Conservation (phyloP, 2,797 vertebrate genomes). For the Tangara arthus region DNA sequence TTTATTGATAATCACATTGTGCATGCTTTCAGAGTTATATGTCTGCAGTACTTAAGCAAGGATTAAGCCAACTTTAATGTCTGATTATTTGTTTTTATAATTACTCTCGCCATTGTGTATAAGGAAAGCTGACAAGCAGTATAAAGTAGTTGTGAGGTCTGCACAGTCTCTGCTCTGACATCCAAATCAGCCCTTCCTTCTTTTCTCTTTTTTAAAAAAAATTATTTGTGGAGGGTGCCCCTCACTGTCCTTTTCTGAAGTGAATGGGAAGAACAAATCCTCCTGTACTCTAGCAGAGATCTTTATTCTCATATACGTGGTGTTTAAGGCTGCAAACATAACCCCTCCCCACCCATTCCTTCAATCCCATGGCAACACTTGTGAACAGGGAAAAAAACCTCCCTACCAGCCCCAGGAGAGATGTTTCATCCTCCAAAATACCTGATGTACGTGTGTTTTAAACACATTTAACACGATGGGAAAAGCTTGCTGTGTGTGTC, state of each 20-base stretch:
- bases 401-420: background rate
- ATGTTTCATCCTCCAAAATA: background rate
- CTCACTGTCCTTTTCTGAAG: background rate
- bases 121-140: background rate
- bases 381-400: background rate
- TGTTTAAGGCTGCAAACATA: background rate
- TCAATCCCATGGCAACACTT: background rate
- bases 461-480: background rate
- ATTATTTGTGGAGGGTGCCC: background rate
- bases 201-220: too few species aligned
- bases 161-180: background rate
- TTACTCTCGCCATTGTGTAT: background rate
- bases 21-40: background rate
- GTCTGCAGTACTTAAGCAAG: background rate
- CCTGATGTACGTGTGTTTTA: background rate
- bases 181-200: background rate
- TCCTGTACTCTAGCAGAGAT: background rate
- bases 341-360: background rate
- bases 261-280: background rate
- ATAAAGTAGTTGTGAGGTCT: background rate
- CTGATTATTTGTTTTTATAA: constrained; percentile 47
- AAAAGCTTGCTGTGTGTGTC: background rate
- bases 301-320: background rate
- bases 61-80: background rate
- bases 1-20: constrained; percentile 18